phyloP scores from a whole-genome alignment of 2,888 invertebrate species.

The Branchipolynoe longqiensis region DNA sequence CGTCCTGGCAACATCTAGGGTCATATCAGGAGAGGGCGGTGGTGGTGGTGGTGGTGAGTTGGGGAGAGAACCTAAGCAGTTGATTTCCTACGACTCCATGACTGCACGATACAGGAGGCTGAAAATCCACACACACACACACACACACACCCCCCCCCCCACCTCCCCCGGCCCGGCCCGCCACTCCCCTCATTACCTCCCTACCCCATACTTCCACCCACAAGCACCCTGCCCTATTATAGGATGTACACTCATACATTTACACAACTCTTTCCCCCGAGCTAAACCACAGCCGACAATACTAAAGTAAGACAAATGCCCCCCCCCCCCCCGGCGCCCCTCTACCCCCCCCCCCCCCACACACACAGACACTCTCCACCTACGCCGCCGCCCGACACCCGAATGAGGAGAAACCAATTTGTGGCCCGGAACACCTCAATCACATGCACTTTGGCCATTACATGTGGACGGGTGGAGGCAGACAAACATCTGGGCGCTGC shows the following conservation, averaged over 20 bases:
- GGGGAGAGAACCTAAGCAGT: no score
- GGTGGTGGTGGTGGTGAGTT: no score
- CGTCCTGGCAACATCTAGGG: no score
- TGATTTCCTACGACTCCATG: no score
- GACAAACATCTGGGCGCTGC: constrained; percentile 11
- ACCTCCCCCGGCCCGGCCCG: background rate
- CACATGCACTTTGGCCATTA: constrained; percentile 45
- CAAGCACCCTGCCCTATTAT: background rate
- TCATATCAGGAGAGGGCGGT: no score
- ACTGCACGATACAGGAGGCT: no score
- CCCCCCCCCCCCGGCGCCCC: background rate
- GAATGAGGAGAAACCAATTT: constrained; percentile 50
- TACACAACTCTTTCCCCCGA: background rate
- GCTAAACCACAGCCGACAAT: background rate
- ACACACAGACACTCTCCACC: no score
- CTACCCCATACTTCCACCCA: background rate
- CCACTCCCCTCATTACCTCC: background rate
- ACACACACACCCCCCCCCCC: no score
- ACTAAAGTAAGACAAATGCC: constrained; percentile 16
- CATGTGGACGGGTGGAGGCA: background rate
- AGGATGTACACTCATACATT: background rate
- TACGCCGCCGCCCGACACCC: background rate
- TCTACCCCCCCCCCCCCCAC: background rate
- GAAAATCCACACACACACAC: no score
- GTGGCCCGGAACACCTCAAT: constrained; percentile 7